phyloP scores from a whole-genome alignment of 2,888 invertebrate genomes.

The Cenopis cana region DNA sequence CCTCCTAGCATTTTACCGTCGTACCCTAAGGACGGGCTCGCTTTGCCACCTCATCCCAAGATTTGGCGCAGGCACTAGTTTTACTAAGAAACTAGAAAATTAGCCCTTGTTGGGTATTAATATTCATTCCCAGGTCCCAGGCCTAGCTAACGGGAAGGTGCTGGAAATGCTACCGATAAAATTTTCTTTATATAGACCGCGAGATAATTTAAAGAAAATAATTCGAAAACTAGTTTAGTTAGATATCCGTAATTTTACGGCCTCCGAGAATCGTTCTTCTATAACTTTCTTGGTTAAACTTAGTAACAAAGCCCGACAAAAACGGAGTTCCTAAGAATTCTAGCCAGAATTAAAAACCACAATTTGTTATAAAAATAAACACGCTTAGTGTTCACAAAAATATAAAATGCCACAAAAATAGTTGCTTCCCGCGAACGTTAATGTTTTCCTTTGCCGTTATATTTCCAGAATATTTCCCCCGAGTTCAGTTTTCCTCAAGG shows the following conservation, averaged over 20 bases:
- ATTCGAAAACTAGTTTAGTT: too few species aligned
- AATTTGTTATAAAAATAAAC: not conserved
- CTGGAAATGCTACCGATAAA: not conserved
- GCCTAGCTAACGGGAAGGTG: not conserved
- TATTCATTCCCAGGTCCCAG: not conserved
- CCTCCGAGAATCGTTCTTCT: too few species aligned
- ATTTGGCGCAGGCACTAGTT: too few species aligned
- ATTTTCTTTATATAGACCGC: too few species aligned
- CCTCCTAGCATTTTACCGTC: too few species aligned
- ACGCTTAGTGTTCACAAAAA: not conserved
- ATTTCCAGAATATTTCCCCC: conserved; percentile 32
- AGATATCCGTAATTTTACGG: not conserved
- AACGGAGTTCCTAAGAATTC: too few species aligned
- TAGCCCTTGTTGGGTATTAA: not conserved
- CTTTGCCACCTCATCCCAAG: too few species aligned
- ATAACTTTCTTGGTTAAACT: too few species aligned
- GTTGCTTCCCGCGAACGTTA: conserved; percentile 12
- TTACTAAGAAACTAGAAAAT: too few species aligned
- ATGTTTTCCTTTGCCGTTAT: conserved; percentile 34
- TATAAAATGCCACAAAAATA: not conserved
- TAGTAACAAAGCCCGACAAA: too few species aligned
- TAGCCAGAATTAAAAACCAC: not conserved
- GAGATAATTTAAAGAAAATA: too few species aligned
- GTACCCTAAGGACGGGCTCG: too few species aligned
- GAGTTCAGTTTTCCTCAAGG: conserved; percentile 17